Evolutionary conservation across 2,888 invertebrate genomes (phyloP).

Genomic region (Orthosia incerta): DNA sequence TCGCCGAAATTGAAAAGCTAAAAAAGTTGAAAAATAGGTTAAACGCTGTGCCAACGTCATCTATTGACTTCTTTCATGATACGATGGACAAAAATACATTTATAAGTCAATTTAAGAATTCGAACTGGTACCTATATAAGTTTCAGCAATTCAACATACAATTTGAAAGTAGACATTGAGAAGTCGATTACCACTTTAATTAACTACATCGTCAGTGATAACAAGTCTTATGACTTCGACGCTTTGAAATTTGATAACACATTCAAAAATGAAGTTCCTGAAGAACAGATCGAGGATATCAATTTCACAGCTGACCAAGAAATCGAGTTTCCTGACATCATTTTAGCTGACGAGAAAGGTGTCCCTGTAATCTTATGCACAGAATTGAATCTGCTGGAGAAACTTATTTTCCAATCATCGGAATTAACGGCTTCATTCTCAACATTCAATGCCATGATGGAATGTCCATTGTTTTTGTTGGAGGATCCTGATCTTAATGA

Average conservation of each 20-base stretch:
- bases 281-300: conserved; percentile 68
- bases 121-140: conserved; percentile 68
- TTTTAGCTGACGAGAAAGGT: conserved; percentile 74
- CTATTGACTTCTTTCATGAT: too few species aligned
- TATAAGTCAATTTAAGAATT: conserved; percentile 50
- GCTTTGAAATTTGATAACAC: conserved; percentile 70
- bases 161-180: conserved; percentile 68
- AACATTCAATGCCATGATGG: conserved; percentile 72
- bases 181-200: conserved; percentile 73
- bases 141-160: conserved; percentile 45
- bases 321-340: conserved; percentile 77
- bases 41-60: too few species aligned
- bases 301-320: conserved; percentile 71
- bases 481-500: conserved; percentile 70
- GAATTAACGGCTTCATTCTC: conserved; percentile 30
- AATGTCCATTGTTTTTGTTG: conserved; percentile 73
- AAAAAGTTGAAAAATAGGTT: conserved; percentile 39
- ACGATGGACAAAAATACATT: conserved; percentile 22
- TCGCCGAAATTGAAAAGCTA: conserved; percentile 60
- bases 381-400: conserved; percentile 69
- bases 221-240: conserved; percentile 74
- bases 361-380: conserved; percentile 74
- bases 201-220: conserved; percentile 74
- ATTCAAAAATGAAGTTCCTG: conserved; percentile 58
- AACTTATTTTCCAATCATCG: conserved; percentile 57